phyloP scores from a whole-genome alignment of 2,797 vertebrate species.

The Bradypodion pumilum region DNA sequence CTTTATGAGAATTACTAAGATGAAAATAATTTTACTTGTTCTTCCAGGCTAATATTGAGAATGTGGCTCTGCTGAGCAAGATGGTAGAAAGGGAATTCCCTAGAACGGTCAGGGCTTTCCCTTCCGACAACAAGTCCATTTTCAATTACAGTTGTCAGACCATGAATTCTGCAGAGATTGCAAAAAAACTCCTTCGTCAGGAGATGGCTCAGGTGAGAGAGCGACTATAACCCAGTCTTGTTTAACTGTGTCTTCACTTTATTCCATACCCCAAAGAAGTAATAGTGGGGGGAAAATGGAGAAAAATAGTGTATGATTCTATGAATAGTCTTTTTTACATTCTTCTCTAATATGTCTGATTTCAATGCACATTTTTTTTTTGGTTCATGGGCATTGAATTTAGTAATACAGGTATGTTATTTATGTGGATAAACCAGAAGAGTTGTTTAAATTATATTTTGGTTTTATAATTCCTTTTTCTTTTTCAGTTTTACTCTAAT shows the following conservation, averaged over 20 bases:
- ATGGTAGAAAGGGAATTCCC: slow-evolving; percentile 46
- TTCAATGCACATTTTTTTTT: too few relatives aligned
- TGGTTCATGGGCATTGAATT: too few relatives aligned
- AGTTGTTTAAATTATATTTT: too few relatives aligned
- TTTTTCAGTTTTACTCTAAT: too few relatives aligned
- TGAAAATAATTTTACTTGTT: neutral
- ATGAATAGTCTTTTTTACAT: too few relatives aligned
- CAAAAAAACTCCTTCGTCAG: slow-evolving; percentile 67
- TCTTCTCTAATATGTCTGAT: too few relatives aligned
- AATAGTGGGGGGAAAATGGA: neutral
- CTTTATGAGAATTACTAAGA: neutral
- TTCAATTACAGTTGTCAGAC: slow-evolving; percentile 83
- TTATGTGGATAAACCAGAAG: too few relatives aligned
- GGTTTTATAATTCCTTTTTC: too few relatives aligned
- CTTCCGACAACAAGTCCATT: slow-evolving; percentile 40
- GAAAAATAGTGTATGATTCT: neutral
- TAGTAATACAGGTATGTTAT: too few relatives aligned
- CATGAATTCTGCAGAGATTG: slow-evolving; percentile 73
- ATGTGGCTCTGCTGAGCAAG: slow-evolving; percentile 58
- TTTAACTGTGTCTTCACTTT: neutral
- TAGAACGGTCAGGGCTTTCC: slow-evolving; percentile 56
- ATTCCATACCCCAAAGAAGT: neutral
- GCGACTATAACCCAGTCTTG: neutral
- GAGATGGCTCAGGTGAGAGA: slow-evolving; percentile 77
- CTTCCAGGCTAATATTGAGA: slow-evolving; percentile 76